Evolutionary conservation across 92 coral and sea anemone genomes (phyloP).

Genomic region (Diadumene lineata): DNA sequence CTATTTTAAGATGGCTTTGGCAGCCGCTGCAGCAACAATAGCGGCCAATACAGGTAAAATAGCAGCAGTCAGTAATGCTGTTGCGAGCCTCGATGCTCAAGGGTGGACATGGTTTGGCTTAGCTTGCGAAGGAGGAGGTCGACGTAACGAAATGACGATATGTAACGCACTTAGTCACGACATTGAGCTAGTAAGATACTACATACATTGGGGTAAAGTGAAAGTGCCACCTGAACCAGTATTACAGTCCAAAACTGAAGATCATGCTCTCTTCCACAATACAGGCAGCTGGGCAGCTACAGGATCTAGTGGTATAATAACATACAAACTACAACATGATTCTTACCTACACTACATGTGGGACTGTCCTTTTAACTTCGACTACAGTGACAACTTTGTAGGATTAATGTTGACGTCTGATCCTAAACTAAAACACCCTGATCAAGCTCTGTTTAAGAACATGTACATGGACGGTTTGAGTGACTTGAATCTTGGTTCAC

Average conservation of each 20-base stretch:
- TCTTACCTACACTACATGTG: conserved; percentile 43
- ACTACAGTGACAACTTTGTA: conserved; percentile 39
- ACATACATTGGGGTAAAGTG: conserved; percentile 37
- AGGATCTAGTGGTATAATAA: conserved; percentile 45
- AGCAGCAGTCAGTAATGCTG: background rate
- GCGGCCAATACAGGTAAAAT: background rate
- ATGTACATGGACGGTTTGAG: conserved; percentile 22
- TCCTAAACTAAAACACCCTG: conserved; percentile 1
- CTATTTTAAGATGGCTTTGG: background rate
- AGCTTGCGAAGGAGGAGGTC: conserved; percentile 34
- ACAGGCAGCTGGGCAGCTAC: conserved; percentile 47
- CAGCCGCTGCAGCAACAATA: background rate
- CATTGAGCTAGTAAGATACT: conserved; percentile 18
- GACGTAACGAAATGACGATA: conserved; percentile 42
- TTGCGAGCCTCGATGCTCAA: conserved; percentile 26
- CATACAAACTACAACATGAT: conserved; percentile 31
- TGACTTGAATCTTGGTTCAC: conserved; percentile 10
- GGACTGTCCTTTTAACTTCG: conserved; percentile 52
- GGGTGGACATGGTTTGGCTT: conserved; percentile 39
- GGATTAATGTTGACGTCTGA: conserved; percentile 46
- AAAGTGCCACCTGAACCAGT: conserved; percentile 39
- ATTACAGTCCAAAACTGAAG: conserved; percentile 27
- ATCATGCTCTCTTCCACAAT: conserved; percentile 39
- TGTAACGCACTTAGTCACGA: conserved; percentile 21
- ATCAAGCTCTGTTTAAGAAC: conserved; percentile 24